Percentiles rank a stretch among this genome's conserved stretches.
Evolutionary conservation across 2,888 invertebrate species (phyloP).

Genomic region (Euplexia lucipara): DNA sequence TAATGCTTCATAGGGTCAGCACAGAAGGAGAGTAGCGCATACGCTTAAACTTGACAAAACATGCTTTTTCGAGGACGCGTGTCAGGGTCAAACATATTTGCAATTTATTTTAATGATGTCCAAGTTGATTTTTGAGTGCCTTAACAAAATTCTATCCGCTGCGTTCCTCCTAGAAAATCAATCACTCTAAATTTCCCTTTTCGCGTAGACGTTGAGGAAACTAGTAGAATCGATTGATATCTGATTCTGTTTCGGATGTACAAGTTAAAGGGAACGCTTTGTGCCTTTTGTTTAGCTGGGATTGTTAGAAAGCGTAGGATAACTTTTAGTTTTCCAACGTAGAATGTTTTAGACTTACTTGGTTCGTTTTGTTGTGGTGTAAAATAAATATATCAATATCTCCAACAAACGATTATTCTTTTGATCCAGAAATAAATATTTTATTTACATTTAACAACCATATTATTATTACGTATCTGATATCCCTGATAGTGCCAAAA

Average conservation of each 20-base stretch:
- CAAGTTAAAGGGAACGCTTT: conserved; percentile 59
- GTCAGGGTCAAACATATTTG: no score
- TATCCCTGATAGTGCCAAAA: neutral
- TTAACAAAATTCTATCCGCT: no score
- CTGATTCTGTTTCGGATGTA: conserved; percentile 71
- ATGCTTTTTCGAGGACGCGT: no score
- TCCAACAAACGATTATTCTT: neutral
- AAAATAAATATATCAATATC: no score
- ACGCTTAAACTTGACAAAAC: no score
- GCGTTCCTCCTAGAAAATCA: no score
- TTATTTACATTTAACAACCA: neutral
- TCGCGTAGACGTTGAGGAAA: conserved; percentile 52
- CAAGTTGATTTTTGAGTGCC: no score
- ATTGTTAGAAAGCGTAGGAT: conserved; percentile 12
- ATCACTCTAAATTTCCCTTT: conserved; percentile 39
- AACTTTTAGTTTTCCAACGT: neutral
- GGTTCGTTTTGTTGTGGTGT: neutral
- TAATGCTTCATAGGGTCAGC: no score
- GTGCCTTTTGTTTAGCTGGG: conserved; percentile 46
- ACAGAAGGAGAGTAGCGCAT: no score
- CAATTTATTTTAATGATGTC: no score
- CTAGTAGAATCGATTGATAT: conserved; percentile 70
- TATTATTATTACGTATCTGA: no score
- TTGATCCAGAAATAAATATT: neutral
- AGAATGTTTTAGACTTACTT: neutral